Evolutionary conservation across 2,113 vertebrate species (phyloP), one percentile per base, ranked within the genome.

Genomic region (Channa argus): DNA sequence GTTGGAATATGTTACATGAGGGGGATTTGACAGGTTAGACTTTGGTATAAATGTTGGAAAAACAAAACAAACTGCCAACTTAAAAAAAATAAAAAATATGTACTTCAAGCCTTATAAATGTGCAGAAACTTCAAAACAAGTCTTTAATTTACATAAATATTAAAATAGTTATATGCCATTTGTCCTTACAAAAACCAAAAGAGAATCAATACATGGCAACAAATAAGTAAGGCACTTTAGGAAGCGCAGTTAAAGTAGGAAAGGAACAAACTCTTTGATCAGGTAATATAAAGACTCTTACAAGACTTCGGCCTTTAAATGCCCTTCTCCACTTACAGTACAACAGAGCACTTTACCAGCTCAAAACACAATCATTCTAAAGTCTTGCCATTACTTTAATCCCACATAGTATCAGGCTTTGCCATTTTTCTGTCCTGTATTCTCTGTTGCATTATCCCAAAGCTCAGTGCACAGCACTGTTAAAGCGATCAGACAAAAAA

Each of bases 321-420:
- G 43, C 9, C n/a, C 3, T 37, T 14, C 47, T 37, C 14, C 56
- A 81, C 52, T 53, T 61, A 71, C 70, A 86, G 72, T 61, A 71
- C 70, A 86, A 75, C 61, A 84, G n/a, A 58, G 3, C 8, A 39
- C 44, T 82, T 61, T 55, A 69, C 71, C 41, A 52, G 68, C 43
- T 72, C 84, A 81, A 10, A 59, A 39, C 7, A 47, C 34, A 14
- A 24, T 34, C 3, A 47, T 38, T 62, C 41, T n/a, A 76, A 76
- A 59, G 24, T 24, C 46, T n/a, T 51, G 77, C 9, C n/a, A 24
- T 68, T 67, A 47, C 41, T 67, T 47, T 56, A 63, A 58, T 54
- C 51, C 60, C 56, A 38, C 51, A 37, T 43, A 43, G 54, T 55
- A 56, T 72, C 41, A 74, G n/a, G 34, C 70, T 68, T 77, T 41